These are phyloP conservation scores for Alethe castanea DNA, from an alignment of 2,113 vertebrate species.

Conservation along the genomic window DNA sequence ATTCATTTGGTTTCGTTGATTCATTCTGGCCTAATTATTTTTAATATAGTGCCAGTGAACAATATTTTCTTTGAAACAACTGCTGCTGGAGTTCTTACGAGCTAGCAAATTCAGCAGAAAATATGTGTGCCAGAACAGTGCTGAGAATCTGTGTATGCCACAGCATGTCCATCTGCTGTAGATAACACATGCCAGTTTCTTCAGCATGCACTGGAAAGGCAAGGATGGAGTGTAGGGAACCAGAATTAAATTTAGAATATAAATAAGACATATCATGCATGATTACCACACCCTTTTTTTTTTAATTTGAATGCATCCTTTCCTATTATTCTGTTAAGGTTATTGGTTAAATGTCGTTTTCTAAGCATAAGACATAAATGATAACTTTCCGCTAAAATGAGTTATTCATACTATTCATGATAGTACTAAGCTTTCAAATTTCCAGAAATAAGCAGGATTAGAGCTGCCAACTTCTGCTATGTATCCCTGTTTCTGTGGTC, in stretches of 20 bases:
- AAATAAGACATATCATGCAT: neutral
- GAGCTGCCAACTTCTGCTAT: neutral
- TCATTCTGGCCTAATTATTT: constrained; percentile 1
- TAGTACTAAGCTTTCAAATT: neutral
- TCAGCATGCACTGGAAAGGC: neutral
- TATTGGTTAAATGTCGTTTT: neutral
- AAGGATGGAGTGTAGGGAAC: neutral
- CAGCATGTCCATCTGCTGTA: constrained; percentile 18
- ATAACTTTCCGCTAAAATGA: neutral
- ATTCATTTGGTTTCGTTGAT: neutral
- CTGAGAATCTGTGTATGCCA: constrained; percentile 27
- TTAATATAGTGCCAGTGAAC: neutral
- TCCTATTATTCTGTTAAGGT: neutral
- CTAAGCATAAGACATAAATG: neutral
- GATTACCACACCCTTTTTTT: rapidly evolving
- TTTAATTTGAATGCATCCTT: neutral
- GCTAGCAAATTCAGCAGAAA: constrained; percentile 37
- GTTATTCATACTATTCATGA: neutral
- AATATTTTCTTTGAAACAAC: neutral
- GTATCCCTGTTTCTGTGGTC: neutral
- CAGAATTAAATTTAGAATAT: neutral
- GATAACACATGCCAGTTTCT: constrained; percentile 8
- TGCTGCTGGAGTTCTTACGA: constrained; percentile 12
- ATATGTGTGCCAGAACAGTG: neutral
- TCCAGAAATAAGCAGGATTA: neutral